Evolutionary conservation across 2,113 vertebrate species (phyloP).

Genomic region (Phodopus roborovskii): DNA sequence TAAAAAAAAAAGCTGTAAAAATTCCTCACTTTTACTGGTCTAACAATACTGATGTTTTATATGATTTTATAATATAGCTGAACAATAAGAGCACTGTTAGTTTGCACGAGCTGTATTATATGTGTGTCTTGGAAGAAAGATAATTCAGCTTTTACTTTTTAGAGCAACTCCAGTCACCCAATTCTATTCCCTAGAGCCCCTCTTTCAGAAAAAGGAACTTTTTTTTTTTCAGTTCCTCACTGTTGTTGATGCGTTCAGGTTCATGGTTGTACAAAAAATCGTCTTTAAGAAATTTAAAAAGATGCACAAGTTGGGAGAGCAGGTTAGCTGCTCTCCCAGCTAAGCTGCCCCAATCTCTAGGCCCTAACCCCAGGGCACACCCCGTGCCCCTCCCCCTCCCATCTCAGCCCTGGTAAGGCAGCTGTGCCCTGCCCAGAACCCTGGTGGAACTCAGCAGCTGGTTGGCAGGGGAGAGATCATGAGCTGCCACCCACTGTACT

Average conservation of each 20-base stretch:
- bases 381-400: too few relatives aligned
- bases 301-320: too few relatives aligned
- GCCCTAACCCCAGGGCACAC: too few relatives aligned
- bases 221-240: conserved; percentile 19
- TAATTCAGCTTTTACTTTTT: background rate
- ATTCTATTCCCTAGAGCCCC: background rate
- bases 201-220: background rate
- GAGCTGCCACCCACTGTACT: too few relatives aligned
- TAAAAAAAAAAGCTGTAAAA: background rate
- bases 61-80: conserved; percentile 31
- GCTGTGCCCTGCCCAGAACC: too few relatives aligned
- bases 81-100: background rate
- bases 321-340: too few relatives aligned
- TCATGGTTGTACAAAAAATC: background rate
- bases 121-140: background rate
- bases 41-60: conserved; percentile 4
- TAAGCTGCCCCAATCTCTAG: too few relatives aligned
- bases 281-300: background rate
- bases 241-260: background rate
- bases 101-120: background rate
- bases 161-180: background rate
- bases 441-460: too few relatives aligned
- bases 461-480: too few relatives aligned
- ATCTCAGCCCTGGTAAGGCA: too few relatives aligned
- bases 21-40: background rate